Base-by-base conservation (phyloP, 2,797 vertebrate species). In the Limosa lapponica region DNA sequence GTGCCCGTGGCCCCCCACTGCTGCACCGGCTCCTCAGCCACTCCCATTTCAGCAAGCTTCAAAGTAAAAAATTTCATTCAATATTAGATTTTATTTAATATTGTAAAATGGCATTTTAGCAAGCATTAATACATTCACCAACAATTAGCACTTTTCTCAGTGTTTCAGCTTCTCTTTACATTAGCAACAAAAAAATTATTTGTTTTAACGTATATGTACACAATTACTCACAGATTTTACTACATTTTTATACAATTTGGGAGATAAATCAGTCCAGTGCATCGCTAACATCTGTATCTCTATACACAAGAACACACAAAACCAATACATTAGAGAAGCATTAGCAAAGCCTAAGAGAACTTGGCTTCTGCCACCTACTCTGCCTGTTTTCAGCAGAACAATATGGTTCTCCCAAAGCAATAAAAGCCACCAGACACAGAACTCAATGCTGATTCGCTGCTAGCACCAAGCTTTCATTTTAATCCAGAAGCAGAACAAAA, bases 1-100 rank as follows among this genome's bases (percentile, higher is more conserved):
- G 10, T 15, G 52, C 34, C 28, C 1, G 0, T 1, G 1, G 51
- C 5, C 16, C 36, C 23, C 7, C 39, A 12, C 14, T 41, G 30
- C 52, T 46, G 25, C 34, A 46, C 18, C 39, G 36, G 49, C 30
- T 52, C 34, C 51, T 72, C 34, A 58, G 46, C 17, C 2, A 0
- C 37, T 23, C 19, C 2, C 0, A 41, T 39, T 52, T 43, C 61
- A 85, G 61, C 36, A 70, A 24, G 24, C 27, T 54, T 71, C 16
- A 32, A 57, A 72, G 51, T 13, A 62, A 78, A 71, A 65, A 59
- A 67, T 1, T 13, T 14, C 16, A 72, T 51, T 44, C 16, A 32
- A 10, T 36, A 43, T 14, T 34, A 44, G 30, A 23, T 58, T n/a
- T 39, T 54, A 55, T 23, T 77, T 67, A 78, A 25, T 34, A n/a